These are phyloP conservation scores for Ormyrus thymus DNA, from an alignment of 2,888 invertebrate genomes.

Conservation along the genomic window DNA sequence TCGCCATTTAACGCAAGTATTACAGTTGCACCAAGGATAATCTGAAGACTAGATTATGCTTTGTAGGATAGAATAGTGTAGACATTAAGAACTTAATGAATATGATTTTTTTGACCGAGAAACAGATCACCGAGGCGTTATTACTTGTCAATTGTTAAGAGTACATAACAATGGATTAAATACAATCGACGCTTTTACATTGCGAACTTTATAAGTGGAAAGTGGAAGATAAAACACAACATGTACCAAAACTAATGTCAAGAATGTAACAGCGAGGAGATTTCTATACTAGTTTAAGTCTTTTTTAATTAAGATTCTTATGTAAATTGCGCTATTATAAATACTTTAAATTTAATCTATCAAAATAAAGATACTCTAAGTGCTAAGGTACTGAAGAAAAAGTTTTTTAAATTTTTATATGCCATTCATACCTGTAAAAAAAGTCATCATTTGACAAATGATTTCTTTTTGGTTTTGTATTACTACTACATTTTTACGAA, in stretches of 20 bases:
- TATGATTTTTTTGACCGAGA: constrained; percentile 26
- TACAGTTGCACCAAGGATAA: constrained; percentile 55
- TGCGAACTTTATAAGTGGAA: constrained; percentile 11
- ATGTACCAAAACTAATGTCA: constrained; percentile 53
- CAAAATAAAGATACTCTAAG: constrained; percentile 37
- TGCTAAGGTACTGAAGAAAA: constrained; percentile 49
- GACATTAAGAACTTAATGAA: constrained; percentile 28
- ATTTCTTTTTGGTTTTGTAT: constrained; percentile 32
- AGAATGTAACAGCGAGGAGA: constrained; percentile 40
- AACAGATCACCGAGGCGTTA: constrained; percentile 3
- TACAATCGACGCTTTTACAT: constrained; percentile 27
- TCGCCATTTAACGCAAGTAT: constrained; percentile 54
- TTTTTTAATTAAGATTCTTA: constrained; percentile 47
- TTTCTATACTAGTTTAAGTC: constrained; percentile 50
- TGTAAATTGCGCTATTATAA: constrained; percentile 50
- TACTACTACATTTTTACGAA: constrained; percentile 35
- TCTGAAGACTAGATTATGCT: constrained; percentile 54
- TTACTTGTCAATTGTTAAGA: constrained; percentile 51
- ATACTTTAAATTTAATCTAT: constrained; percentile 39
- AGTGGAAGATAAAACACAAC: constrained; percentile 19
- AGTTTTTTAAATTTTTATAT: constrained; percentile 54
- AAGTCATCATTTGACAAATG: constrained; percentile 24
- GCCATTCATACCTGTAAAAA: constrained; percentile 8
- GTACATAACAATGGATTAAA: constrained; percentile 18
- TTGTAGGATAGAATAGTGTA: constrained; percentile 46